phyloP scores from a whole-genome alignment of 2,113 vertebrate species.

The Dasyurus viverrinus region DNA sequence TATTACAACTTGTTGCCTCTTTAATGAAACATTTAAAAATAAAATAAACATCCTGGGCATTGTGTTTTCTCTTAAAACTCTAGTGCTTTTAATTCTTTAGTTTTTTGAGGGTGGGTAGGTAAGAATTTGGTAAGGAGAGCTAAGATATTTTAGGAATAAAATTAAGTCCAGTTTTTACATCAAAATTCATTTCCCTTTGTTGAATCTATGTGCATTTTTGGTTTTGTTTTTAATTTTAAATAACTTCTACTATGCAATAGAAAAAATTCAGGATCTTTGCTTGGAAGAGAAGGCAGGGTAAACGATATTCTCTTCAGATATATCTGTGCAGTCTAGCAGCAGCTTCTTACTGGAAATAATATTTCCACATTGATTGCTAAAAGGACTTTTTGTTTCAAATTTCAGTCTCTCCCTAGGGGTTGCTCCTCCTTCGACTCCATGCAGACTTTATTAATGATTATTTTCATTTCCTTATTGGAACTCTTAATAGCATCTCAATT shows the following conservation, averaged over 20 bases:
- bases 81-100: slow-evolving; percentile 26
- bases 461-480: not conserved
- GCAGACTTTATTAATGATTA: not conserved
- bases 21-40: not conserved
- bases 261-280: not conserved
- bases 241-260: not conserved
- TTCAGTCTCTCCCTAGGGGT: not conserved
- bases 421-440: not conserved
- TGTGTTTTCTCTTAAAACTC: not conserved
- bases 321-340: not conserved
- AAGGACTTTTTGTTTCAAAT: not conserved
- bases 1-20: not conserved
- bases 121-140: not conserved
- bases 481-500: not conserved
- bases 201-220: not conserved
- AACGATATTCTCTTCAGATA: not conserved
- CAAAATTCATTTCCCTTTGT: not conserved
- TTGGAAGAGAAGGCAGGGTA: not conserved
- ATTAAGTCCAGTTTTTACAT: slow-evolving; percentile 22
- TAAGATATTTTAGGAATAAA: not conserved
- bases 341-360: not conserved
- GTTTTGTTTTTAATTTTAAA: not conserved
- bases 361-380: not conserved
- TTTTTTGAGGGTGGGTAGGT: not conserved
- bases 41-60: not conserved